These are phyloP conservation scores for Oreochromis spilurus DNA, from an alignment of 2,113 vertebrate species.

Conservation along the genomic window DNA sequence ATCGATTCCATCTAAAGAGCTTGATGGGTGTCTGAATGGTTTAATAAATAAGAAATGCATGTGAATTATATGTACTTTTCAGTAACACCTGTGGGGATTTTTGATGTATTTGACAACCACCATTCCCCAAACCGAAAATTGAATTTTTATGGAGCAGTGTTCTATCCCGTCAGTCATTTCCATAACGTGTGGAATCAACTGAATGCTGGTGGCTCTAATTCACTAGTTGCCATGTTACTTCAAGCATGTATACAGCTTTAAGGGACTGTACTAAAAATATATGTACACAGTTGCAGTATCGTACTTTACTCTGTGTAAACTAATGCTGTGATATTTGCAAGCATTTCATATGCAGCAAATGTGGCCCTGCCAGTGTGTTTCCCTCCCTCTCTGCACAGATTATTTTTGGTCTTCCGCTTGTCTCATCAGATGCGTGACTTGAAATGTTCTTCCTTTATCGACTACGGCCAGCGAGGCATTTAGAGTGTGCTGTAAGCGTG, in stretches of 20 bases:
- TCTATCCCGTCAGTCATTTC: rapidly evolving
- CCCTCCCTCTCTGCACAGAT: not conserved
- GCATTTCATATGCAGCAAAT: not conserved
- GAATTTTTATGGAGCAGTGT: not conserved
- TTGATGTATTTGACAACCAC: not conserved
- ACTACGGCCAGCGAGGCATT: not conserved
- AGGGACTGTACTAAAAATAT: not conserved
- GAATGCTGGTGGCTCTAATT: not conserved
- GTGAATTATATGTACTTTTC: not conserved
- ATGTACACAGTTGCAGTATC: too few species aligned
- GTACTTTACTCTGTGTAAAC: not conserved
- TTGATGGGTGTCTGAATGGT: not conserved
- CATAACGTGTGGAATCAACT: not conserved
- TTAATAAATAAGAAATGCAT: not conserved
- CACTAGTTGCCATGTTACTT: not conserved
- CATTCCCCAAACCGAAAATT: not conserved
- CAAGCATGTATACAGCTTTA: not conserved
- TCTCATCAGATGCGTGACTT: not conserved
- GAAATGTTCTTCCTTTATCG: not conserved
- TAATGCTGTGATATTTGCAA: not conserved
- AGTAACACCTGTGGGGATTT: not conserved
- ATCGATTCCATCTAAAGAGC: not conserved
- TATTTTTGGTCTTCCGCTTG: not conserved
- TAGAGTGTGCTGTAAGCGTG: not conserved
- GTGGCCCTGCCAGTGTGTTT: not conserved